Percentiles rank a stretch among this genome's conserved stretches.
Evolutionary conservation across 1,140 invertebrate genomes (phyloP).

Genomic region (Notospermus geniculatus): DNA sequence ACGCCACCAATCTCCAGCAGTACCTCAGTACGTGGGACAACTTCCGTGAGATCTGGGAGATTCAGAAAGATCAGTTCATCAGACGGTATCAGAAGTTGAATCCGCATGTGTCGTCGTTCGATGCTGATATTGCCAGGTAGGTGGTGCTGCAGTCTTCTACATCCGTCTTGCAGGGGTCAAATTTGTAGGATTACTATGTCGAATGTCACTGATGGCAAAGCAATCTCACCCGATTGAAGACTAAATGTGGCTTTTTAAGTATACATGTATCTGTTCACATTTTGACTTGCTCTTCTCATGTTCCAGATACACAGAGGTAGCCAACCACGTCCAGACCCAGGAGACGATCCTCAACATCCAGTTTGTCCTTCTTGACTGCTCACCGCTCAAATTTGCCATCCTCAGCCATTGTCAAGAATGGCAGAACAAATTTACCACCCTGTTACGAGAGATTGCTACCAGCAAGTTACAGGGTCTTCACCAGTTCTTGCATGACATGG

Average conservation of each 20-base stretch:
- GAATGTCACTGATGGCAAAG: no score
- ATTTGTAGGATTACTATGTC: no score
- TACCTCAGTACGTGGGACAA: constrained; percentile 75
- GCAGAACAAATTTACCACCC: constrained; percentile 71
- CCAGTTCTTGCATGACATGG: constrained; percentile 60
- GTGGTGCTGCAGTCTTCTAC: no score
- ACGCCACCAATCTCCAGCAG: constrained; percentile 52
- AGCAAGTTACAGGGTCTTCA: constrained; percentile 66
- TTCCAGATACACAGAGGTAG: constrained; percentile 70
- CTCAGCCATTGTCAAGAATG: constrained; percentile 76
- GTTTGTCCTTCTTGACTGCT: constrained; percentile 75
- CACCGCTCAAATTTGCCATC: constrained; percentile 72
- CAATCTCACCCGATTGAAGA: no score
- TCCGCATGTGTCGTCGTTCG: constrained; percentile 73
- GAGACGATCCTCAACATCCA: constrained; percentile 73
- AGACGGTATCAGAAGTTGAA: constrained; percentile 67
- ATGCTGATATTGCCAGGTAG: constrained; percentile 69
- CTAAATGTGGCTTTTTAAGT: no score
- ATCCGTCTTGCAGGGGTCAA: no score
- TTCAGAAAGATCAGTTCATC: constrained; percentile 75
- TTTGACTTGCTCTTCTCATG: no score
- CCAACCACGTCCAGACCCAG: constrained; percentile 73
- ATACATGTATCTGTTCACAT: no score
- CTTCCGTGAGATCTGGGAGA: constrained; percentile 77
- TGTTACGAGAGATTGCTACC: constrained; percentile 68